Evolutionary conservation across 2,888 invertebrate species (phyloP), one percentile per base, ranked within the genome.

Genomic region (Tupiocoris notatus): DNA sequence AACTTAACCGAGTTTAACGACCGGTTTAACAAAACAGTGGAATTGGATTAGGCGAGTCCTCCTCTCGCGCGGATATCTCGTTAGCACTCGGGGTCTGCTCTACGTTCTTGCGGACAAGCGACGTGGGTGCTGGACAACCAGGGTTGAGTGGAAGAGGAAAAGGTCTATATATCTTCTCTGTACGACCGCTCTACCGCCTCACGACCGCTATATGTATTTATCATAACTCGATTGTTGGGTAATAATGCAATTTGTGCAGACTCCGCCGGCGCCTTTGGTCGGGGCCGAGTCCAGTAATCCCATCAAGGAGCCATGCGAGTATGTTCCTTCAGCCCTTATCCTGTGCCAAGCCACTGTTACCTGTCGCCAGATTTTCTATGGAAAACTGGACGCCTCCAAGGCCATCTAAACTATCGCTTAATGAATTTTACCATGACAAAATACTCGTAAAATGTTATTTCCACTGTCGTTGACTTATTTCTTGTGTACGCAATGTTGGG

Each of bases 161-260:
- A 39, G 39, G 39, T 39, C 39, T 39, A 39, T 39, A 39, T 39
- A 39, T 39, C 39, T 39, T 59, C 59, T 59, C 59, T 59, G 59
- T 61, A 62, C 73, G 63, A 21, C 39, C 75, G 20, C 65, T 24
- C 25, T 20, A n/a, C n/a, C n/a, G n/a, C n/a, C n/a, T n/a, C 12
- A 63, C 20, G 56, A 54, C 71, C 79, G 75, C 79, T 79, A 78
- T 78, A 79, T 78, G 78, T 79, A 78, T 78, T 78, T 78, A 79
- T 79, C 77, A 79, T 79, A 79, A 79, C 79, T 78, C 76, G 78
- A 79, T 79, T 79, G 62, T 76, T 63, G 76, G 61, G 78, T 77
- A 78, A 79, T 76, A 73, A 73, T 75, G 68, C 75, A 75, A 77
- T 77, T 77, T 71, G 66, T n/a, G 24, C 16, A 24, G 59, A 54